These are phyloP conservation scores for Orientallactaga sibirica DNA, from an alignment of 2,797 vertebrate genomes.

Conservation along the genomic window DNA sequence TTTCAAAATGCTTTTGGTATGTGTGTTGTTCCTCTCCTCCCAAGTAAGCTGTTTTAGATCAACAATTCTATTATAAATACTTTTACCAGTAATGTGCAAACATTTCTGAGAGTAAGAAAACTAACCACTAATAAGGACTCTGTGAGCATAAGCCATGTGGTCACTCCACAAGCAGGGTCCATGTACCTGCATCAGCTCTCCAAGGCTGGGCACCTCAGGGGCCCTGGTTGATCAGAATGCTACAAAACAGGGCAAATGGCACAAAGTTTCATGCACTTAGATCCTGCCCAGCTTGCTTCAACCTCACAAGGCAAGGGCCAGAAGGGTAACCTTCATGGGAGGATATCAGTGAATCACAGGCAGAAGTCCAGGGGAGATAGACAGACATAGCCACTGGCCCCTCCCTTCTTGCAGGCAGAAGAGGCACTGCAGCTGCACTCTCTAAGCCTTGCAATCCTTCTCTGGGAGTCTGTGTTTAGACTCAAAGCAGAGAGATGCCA, in stretches of 20 bases:
- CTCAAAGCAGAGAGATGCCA: neutral
- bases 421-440: fast-evolving
- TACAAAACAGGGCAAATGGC: neutral
- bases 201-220: neutral
- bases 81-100: neutral
- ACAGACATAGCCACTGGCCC: neutral
- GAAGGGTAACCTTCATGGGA: neutral
- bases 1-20: neutral
- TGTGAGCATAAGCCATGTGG: too few relatives aligned
- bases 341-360: neutral
- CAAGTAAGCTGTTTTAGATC: neutral
- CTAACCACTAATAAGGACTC: neutral
- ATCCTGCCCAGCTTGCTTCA: neutral
- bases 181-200: neutral
- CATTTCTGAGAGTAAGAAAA: neutral
- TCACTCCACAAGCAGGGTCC: neutral
- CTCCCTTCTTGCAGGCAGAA: neutral
- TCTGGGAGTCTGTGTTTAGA: neutral
- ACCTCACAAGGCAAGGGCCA: neutral
- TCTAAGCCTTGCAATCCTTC: neutral
- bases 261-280: neutral
- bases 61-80: conserved; percentile 1
- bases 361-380: neutral
- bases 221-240: neutral
- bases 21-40: neutral